Base-by-base conservation (phyloP, 2,113 vertebrate genomes). In the Phylloscopus trochilus region DNA sequence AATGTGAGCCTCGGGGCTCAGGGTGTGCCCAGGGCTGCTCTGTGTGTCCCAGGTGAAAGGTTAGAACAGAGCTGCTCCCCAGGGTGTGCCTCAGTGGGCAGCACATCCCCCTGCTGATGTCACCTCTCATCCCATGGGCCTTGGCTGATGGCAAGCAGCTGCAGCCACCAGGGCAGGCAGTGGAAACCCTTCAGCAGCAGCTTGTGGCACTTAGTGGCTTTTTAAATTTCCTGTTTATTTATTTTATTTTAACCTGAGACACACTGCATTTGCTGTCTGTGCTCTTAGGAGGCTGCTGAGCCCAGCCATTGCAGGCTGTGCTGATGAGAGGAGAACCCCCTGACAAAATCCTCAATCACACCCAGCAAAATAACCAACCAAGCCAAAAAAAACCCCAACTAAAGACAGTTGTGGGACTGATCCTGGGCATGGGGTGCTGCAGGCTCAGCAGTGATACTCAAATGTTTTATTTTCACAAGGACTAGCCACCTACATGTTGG, bases 401-500 rank as follows among this genome's bases (percentile, higher is more conserved):
- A 16, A 18, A 79, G 19, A 20, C 15, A 76, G 17, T 22, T 68
- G 24, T 26, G 63, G n/a, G 26, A 43, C 22, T 76, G 26, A 30
- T 31, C 41, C n/a, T 58, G 19, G 75, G 7, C 31, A 33, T 2
- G 59, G 46, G 11, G 9, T 0, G 3, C 24, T 56, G 69, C 14
- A 44, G 10, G 22, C 30, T 47, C 44, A 33, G 72, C 72, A 64
- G 39, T 23, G 33, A 49, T n/a, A 39, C 12, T 21, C 1, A 2
- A 35, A 43, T 7, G 9, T 33, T 89, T 73, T 43, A 24, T 26
- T 72, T 51, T 35, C 33, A 52, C 24, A 56, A 56, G 30, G 2
- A 64, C 8, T 10, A 68, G 35, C 11, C 15, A 60, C 21, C 9
- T 46, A 31, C 2, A 1, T 8, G 3, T 27, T 44, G 62, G 0